These are phyloP conservation scores for Poecilobothrus nobilitatus DNA, from an alignment of 2,888 invertebrate genomes.

Conservation along the genomic window DNA sequence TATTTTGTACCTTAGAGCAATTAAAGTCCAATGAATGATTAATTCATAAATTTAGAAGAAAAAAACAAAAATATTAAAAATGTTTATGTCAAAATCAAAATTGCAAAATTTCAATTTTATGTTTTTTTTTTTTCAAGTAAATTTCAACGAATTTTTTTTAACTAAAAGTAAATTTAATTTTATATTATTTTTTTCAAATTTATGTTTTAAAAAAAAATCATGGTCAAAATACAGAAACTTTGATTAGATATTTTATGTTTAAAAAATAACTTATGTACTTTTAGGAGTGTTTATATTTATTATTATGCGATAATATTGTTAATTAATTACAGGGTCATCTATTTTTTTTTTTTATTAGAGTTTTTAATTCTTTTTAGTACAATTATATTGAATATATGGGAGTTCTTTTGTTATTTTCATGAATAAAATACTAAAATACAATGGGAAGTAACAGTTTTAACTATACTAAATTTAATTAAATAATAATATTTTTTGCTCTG, in stretches of 20 bases:
- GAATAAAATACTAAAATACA: background rate
- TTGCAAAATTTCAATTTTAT: no score
- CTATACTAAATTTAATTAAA: no score
- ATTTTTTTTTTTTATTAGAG: background rate
- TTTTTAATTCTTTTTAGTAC: background rate
- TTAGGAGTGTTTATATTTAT: background rate
- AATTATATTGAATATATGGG: background rate
- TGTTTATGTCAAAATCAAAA: no score
- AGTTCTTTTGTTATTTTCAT: background rate
- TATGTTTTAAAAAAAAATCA: background rate
- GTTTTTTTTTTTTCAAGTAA: no score
- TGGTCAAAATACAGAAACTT: background rate
- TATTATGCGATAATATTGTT: background rate
- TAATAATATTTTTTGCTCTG: no score
- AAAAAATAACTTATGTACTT: background rate
- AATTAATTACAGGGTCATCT: background rate
- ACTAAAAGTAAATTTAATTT: no score
- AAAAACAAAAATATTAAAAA: no score
- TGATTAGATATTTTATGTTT: background rate
- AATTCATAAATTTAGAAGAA: no score
- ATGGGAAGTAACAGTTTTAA: background rate
- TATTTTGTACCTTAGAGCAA: no score
- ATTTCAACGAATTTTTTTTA: no score
- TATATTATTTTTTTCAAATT: background rate
- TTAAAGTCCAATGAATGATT: no score